Evolutionary conservation across 2,888 invertebrate genomes (phyloP), one percentile per base, ranked within the genome.

Genomic region (Reticulitermes lucifugus): DNA sequence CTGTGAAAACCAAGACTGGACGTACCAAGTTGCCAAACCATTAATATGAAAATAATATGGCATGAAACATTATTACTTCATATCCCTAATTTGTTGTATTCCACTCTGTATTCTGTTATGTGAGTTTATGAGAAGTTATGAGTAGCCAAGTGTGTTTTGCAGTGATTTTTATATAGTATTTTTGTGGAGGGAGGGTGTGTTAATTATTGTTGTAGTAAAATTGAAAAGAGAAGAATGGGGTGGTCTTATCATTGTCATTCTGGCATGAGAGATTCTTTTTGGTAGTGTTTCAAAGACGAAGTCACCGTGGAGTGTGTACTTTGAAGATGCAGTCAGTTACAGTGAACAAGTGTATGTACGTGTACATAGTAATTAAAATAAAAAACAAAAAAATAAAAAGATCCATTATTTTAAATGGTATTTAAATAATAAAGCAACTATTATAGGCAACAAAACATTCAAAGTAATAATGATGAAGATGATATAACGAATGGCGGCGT

Each of bases 1-100:
- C 81, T 81, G 46, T 29, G 43, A 29, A 81, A 70, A 35, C 81
- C 65, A 81, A 81, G 81, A 81, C 81, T 81, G 81, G 65, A 81
- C 25, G 81, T 81, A 70, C 81, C 81, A 81, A 81, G 22, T 81
- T 65, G 41, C 25, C 2, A 59, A 80, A 80, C 18, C 70, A 25
- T 22, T 81, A n/a, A 70, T 81, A 43, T 79, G 59, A 79, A 46
- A 77, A 21, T 51, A 77, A 46, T 77, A 59, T 81, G 81, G 81
- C 81, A 70, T 70, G 81, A 81, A 77, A 46, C 46, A 77, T 46
- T 46, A 35, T 21, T 22, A 43, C 70, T 81, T 65, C 81, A 70
- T 81, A 55, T 70, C n/a, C 29, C 70, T 59, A 43, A 55, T 60
- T 41, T 65, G 43, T 70, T 70, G n/a, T 81, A 81, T 81, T 81